These are phyloP conservation scores for Stegastes partitus DNA, from an alignment of 2,113 vertebrate species.

Conservation along the genomic window DNA sequence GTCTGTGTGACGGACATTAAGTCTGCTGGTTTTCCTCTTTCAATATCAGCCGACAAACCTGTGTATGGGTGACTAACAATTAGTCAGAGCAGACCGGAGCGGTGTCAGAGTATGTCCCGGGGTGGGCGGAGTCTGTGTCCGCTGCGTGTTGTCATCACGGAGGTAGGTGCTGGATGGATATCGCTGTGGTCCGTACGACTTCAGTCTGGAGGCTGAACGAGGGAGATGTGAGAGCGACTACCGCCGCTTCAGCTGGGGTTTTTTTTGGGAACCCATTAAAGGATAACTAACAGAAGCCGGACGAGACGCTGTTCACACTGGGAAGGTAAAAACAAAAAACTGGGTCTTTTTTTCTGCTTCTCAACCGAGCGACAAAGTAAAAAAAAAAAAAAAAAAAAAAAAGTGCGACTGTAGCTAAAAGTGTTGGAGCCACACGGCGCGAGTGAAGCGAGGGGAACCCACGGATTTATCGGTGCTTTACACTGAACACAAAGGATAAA, in stretches of 20 bases:
- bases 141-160: slow-evolving; percentile 69
- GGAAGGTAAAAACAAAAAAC: slow-evolving; percentile 58
- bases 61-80: not conserved
- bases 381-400: not conserved
- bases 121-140: slow-evolving; percentile 69
- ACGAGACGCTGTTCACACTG: slow-evolving; percentile 4
- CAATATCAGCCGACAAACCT: not conserved
- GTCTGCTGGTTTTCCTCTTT: not conserved
- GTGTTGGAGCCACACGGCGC: slow-evolving; percentile 34
- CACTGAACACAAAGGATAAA: slow-evolving; percentile 64
- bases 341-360: not conserved
- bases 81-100: too few relatives aligned
- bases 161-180: slow-evolving; percentile 68
- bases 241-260: slow-evolving; percentile 17
- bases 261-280: slow-evolving; percentile 24
- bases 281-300: slow-evolving; percentile 63
- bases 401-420: slow-evolving; percentile 48
- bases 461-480: not conserved
- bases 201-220: slow-evolving; percentile 74
- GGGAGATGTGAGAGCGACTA: slow-evolving; percentile 50
- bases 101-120: not conserved
- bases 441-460: slow-evolving; percentile 15
- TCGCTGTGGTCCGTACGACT: slow-evolving; percentile 48
- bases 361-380: slow-evolving; percentile 27
- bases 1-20: not conserved